Evolutionary conservation across 2,888 invertebrate species (phyloP).

Genomic region (Parthenolecanium corni): DNA sequence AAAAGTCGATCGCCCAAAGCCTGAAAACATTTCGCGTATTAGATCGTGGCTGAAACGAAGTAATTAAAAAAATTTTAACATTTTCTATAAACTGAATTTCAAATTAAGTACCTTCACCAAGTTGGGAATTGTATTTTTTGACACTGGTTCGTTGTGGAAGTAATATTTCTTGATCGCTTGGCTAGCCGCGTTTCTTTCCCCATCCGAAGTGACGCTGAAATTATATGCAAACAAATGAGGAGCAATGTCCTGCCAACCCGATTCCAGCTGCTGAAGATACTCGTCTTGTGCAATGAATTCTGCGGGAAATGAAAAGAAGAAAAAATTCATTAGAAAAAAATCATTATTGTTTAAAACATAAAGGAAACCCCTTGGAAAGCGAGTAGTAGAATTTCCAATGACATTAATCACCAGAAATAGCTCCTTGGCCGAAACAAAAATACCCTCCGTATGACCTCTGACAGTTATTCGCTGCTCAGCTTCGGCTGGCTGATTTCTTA

Average conservation of each 20-base stretch:
- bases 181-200: not conserved
- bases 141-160: not conserved
- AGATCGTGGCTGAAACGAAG: not conserved
- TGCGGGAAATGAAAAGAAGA: not conserved
- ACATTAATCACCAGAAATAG: no score
- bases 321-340: no score
- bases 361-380: no score
- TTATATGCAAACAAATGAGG: slow-evolving; percentile 36
- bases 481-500: no score
- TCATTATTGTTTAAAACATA: no score
- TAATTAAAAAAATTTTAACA: not conserved
- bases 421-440: no score
- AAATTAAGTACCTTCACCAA: slow-evolving; percentile 2
- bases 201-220: slow-evolving; percentile 31
- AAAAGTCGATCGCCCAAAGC: slow-evolving; percentile 36
- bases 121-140: not conserved
- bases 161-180: not conserved
- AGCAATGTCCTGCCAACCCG: slow-evolving; percentile 33
- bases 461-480: no score
- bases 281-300: slow-evolving; percentile 21
- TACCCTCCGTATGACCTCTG: no score
- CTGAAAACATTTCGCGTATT: slow-evolving; percentile 33
- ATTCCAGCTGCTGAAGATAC: slow-evolving; percentile 32
- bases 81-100: not conserved
- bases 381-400: no score